Evolutionary conservation across 1,140 invertebrate species (phyloP).

Genomic region (Pogonognathellus flavescens): DNA sequence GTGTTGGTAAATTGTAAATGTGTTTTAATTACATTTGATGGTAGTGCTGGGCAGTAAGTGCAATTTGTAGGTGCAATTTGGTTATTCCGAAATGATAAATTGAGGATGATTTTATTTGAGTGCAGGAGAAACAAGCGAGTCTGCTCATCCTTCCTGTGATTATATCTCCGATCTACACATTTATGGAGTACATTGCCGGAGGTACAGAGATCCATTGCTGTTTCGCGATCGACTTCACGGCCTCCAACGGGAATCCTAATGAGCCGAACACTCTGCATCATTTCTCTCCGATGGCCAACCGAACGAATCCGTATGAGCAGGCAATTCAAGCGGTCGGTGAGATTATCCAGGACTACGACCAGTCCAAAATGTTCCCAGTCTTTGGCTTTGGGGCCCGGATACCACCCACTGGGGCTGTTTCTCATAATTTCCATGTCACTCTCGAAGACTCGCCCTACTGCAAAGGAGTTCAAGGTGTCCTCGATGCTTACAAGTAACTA

Average conservation of each 20-base stretch:
- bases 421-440: slow-evolving; percentile 77
- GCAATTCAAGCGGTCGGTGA: slow-evolving; percentile 76
- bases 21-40: too few species aligned
- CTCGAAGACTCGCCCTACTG: slow-evolving; percentile 76
- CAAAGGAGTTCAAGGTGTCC: slow-evolving; percentile 69
- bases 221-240: slow-evolving; percentile 68
- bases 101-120: neutral
- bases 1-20: neutral
- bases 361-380: slow-evolving; percentile 74
- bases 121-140: slow-evolving; percentile 42
- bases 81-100: neutral
- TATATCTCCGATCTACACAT: slow-evolving; percentile 59
- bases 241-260: slow-evolving; percentile 74
- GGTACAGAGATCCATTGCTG: slow-evolving; percentile 65
- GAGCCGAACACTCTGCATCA: slow-evolving; percentile 56
- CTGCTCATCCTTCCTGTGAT: slow-evolving; percentile 44
- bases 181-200: slow-evolving; percentile 65
- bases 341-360: slow-evolving; percentile 78
- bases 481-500: slow-evolving; percentile 68
- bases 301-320: slow-evolving; percentile 76
- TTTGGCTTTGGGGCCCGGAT: slow-evolving; percentile 75
- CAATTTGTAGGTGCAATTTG: too few species aligned
- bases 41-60: too few species aligned
- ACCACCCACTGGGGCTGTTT: slow-evolving; percentile 73
- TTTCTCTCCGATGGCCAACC: slow-evolving; percentile 52